Conservation (phyloP, 2,888 invertebrate genomes). For the Dryadula phaetusa region DNA sequence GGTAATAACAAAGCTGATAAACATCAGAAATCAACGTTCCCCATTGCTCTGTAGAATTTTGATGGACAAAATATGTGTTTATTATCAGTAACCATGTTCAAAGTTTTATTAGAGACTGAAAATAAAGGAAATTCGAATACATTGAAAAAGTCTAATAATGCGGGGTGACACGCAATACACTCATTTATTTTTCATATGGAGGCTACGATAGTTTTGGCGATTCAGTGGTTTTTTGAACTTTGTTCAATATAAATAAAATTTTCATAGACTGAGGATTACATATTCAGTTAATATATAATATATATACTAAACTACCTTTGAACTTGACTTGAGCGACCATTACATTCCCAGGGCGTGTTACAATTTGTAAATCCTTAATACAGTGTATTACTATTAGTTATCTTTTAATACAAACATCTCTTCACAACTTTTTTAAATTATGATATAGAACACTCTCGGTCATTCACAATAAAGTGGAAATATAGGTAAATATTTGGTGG, state of each 20-base stretch:
- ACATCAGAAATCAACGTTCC: too few relatives aligned
- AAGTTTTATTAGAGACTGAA: constrained; percentile 1
- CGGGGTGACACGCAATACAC: constrained; percentile 31
- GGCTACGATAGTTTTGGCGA: constrained; percentile 17
- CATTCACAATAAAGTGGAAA: too few relatives aligned
- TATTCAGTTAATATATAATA: too few relatives aligned
- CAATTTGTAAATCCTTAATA: too few relatives aligned
- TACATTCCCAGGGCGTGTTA: too few relatives aligned
- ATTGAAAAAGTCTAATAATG: not conserved
- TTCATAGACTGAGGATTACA: not conserved
- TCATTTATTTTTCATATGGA: constrained; percentile 28
- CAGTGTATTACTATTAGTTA: too few relatives aligned
- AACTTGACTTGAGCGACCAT: too few relatives aligned
- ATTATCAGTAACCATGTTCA: not conserved
- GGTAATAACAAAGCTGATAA: not conserved
- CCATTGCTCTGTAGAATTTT: not conserved
- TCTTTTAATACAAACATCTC: too few relatives aligned
- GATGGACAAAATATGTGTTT: not conserved
- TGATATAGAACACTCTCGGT: too few relatives aligned
- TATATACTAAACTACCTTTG: too few relatives aligned
- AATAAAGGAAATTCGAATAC: constrained; percentile 17
- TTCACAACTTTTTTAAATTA: too few relatives aligned
- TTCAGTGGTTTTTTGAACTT: not conserved
- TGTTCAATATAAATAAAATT: not conserved
- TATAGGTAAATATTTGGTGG: too few relatives aligned